Evolutionary conservation across 2,888 invertebrate genomes (phyloP), one percentile per base, ranked within the genome.

Genomic region (Ceraclea dissimilis): DNA sequence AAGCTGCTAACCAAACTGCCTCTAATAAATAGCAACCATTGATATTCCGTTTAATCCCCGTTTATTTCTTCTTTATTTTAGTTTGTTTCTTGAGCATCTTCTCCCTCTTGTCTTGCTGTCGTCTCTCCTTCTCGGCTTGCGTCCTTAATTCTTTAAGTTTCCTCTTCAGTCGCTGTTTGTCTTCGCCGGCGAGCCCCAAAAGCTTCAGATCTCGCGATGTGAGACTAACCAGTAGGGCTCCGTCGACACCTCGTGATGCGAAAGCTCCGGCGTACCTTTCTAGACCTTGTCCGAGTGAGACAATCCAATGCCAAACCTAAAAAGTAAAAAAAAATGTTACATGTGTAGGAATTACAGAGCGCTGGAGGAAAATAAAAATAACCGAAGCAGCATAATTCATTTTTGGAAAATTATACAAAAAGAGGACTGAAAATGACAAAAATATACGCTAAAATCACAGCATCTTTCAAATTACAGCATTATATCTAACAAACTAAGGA

Each of bases 181-280:
- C 91, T 59, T 90, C 88, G 34, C 84, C 82, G 53, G 80, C 79
- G 49, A 92, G 84, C 48, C 90, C 90, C 48, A 91, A 79, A 63
- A 86, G 82, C 77, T 97, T 98, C 63, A 98, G 84, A 74, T 93
- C 94, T 57, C 90, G 85, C 1, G 94, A 92, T 69, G 95, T 94
- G 54, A 98, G 79, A 62, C 89, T 85, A 48, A 98, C 76, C 56
- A 98, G 79, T 53, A 90, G 86, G 33, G 84, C 80, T 18, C 98
- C 98, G 71, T 90, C 91, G 52, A 98, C 88, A 67, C 89, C 88
- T 65, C 91, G 86, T 66, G 92, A 90, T 53, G 90, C 84, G 71
- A 96, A 93, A 66, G 90, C 89, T 50, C 90, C 82, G 64, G 90
- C 87, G 75, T 92, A 89, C 56, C 90, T 86, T 70, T 94, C 93